These are phyloP conservation scores for Drosophila quinaria DNA, from an alignment of 2,888 invertebrate genomes.

Conservation along the genomic window DNA sequence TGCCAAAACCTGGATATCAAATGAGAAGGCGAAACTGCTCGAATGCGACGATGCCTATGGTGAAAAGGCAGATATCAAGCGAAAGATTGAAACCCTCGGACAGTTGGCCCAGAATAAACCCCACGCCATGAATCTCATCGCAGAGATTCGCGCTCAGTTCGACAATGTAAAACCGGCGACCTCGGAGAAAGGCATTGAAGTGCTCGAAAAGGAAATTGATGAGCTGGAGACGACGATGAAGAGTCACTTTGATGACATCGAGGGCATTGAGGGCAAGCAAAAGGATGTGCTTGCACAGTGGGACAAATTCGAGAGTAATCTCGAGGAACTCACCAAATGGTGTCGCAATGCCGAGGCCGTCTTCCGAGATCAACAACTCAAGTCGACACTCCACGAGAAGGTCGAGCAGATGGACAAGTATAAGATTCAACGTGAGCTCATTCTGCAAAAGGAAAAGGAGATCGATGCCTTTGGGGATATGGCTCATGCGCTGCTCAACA, in stretches of 20 bases:
- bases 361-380: conserved; percentile 94
- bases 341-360: conserved; percentile 93
- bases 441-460: conserved; percentile 92
- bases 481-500: conserved; percentile 93
- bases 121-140: conserved; percentile 89
- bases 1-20: conserved; percentile 93
- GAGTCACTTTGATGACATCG: conserved; percentile 89
- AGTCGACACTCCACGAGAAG: conserved; percentile 93
- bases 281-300: conserved; percentile 92
- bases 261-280: conserved; percentile 90
- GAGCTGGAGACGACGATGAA: conserved; percentile 89
- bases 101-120: conserved; percentile 89
- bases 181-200: conserved; percentile 91
- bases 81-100: conserved; percentile 89
- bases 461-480: conserved; percentile 95
- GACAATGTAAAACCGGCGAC: conserved; percentile 91
- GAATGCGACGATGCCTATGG: conserved; percentile 94
- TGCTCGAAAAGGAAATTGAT: conserved; percentile 90
- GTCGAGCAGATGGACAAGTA: conserved; percentile 90
- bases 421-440: conserved; percentile 91
- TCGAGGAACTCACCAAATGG: conserved; percentile 94
- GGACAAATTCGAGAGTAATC: conserved; percentile 93
- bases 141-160: conserved; percentile 89
- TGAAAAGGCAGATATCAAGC: conserved; percentile 92
- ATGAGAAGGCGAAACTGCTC: conserved; percentile 92